Evolutionary conservation across 2,113 vertebrate genomes (phyloP).

Genomic region (Oryzias curvinotus): DNA sequence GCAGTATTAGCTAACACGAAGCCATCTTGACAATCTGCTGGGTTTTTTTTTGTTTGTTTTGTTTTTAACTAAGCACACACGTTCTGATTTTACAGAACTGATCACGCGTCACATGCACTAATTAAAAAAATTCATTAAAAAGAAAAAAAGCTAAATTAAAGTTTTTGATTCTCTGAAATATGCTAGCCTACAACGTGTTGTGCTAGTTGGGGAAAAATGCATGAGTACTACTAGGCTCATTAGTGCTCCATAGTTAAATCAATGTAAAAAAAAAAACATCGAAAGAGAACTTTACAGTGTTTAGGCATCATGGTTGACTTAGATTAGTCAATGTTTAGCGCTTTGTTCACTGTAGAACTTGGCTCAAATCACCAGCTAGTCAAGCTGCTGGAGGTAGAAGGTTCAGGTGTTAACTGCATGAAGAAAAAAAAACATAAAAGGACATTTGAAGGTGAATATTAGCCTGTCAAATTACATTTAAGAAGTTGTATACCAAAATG

Average conservation of each 20-base stretch:
- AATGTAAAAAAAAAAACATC: conserved; percentile 58
- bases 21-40: conserved; percentile 40
- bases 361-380: conserved; percentile 53
- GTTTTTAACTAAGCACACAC: conserved; percentile 20
- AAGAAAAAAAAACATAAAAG: conserved; percentile 23
- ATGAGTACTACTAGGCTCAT: conserved; percentile 51
- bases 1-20: conserved; percentile 43
- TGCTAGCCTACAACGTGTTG: conserved; percentile 56
- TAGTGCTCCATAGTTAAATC: conserved; percentile 51
- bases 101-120: conserved; percentile 40
- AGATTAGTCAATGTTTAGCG: conserved; percentile 70
- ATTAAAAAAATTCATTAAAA: conserved; percentile 15
- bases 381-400: conserved; percentile 39
- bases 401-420: conserved; percentile 57
- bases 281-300: conserved; percentile 58
- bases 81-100: conserved; percentile 52
- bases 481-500: conserved; percentile 56
- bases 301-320: conserved; percentile 63
- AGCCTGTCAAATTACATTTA: conserved; percentile 47
- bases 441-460: conserved; percentile 35
- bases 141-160: conserved; percentile 33
- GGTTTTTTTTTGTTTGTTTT: conserved; percentile 6
- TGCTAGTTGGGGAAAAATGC: conserved; percentile 50
- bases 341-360: conserved; percentile 61
- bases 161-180: conserved; percentile 39